phyloP scores from a whole-genome alignment of 2,888 invertebrate species.

The Trichacis sp. region DNA sequence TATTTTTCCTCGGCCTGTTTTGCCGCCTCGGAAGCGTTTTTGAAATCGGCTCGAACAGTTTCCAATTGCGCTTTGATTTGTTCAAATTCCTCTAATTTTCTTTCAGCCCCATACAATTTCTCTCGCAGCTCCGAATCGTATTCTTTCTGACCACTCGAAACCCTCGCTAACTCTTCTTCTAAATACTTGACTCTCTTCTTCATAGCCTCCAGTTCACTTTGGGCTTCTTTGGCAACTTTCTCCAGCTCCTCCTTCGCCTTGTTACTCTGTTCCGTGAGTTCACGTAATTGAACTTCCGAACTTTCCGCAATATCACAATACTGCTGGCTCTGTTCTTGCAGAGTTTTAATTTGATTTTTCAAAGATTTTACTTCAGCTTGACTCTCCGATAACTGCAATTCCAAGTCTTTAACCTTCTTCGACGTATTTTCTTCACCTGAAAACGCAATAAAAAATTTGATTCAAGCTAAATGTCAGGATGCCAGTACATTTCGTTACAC shows the following conservation, averaged over 20 bases:
- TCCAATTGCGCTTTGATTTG: constrained; percentile 76
- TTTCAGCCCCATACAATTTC: constrained; percentile 72
- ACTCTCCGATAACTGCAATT: constrained; percentile 75
- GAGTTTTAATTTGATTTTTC: constrained; percentile 78
- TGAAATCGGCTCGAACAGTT: constrained; percentile 74
- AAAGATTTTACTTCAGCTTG: constrained; percentile 78
- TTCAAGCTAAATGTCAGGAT: no score
- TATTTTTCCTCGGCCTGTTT: constrained; percentile 83
- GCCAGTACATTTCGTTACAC: no score
- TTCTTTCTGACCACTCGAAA: constrained; percentile 76
- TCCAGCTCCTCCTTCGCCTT: constrained; percentile 75
- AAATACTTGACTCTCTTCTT: constrained; percentile 77
- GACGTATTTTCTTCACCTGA: constrained; percentile 72
- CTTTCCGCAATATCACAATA: constrained; percentile 87
- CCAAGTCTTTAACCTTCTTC: constrained; percentile 78
- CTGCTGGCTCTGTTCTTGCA: constrained; percentile 84
- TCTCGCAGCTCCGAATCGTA: constrained; percentile 72
- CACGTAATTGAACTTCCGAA: constrained; percentile 82
- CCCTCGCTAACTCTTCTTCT: constrained; percentile 79
- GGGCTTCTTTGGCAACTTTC: constrained; percentile 71
- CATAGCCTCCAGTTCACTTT: constrained; percentile 69
- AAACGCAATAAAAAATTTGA: no score
- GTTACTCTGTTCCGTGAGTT: constrained; percentile 73
- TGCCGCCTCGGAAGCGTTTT: constrained; percentile 73
- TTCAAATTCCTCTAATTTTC: constrained; percentile 74